phyloP scores from a whole-genome alignment of 2,113 vertebrate species.

The Bolborhynchus lineola region DNA sequence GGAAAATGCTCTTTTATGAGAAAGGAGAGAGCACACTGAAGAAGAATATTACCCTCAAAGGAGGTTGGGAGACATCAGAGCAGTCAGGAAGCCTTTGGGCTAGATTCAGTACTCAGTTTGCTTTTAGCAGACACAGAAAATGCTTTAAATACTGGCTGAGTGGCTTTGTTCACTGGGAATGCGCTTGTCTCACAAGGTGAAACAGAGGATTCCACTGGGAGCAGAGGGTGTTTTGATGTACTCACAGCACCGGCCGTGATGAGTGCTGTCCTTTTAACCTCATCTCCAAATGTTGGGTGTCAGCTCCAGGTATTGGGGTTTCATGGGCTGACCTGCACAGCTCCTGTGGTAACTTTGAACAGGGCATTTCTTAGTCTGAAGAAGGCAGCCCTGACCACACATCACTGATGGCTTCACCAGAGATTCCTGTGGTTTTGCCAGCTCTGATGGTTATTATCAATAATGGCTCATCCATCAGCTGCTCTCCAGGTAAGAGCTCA shows the following conservation, averaged over 20 bases:
- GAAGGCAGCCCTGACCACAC: neutral
- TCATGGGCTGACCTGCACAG: neutral
- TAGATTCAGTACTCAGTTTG: neutral
- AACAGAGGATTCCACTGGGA: fast-evolving
- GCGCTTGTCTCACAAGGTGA: fast-evolving
- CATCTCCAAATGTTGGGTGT: neutral
- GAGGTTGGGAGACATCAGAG: neutral
- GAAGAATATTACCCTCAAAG: neutral
- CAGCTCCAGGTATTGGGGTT: fast-evolving
- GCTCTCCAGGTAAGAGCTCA: neutral
- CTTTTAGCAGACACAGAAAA: neutral
- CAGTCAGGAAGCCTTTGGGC: neutral
- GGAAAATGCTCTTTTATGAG: neutral
- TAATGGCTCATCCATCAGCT: neutral
- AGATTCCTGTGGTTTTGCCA: neutral
- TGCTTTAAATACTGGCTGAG: neutral
- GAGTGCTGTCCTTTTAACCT: fast-evolving
- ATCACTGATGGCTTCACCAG: fast-evolving
- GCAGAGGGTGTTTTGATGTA: neutral
- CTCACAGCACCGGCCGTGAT: fast-evolving
- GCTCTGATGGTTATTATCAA: neutral
- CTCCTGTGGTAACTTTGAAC: neutral
- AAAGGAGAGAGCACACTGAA: neutral
- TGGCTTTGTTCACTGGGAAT: neutral
- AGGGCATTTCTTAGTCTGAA: neutral